Conservation (phyloP, 2,113 vertebrate species). For the Lepidiolamprologus cunningtoni region DNA sequence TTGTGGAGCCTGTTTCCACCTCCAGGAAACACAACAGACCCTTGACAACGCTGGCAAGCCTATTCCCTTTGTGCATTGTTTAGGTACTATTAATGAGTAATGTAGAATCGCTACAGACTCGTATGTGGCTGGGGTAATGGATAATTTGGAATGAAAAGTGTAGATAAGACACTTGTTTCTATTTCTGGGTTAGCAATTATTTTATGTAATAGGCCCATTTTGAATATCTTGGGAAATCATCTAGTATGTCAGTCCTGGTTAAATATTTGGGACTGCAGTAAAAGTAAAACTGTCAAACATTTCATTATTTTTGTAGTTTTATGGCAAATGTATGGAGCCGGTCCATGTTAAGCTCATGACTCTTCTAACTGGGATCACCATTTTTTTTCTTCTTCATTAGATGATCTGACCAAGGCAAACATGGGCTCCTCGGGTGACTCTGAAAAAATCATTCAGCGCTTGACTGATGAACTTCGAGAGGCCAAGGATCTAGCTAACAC, state of each 20-base stretch:
- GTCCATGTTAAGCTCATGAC: background rate
- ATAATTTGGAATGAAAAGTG: conserved; percentile 1
- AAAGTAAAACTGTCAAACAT: background rate
- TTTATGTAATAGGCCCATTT: conserved; percentile 63
- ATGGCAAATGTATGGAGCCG: background rate
- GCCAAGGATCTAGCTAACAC: conserved; percentile 84
- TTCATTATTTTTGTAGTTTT: background rate
- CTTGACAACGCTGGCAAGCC: conserved; percentile 14
- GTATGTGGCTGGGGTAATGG: background rate
- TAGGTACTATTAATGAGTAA: background rate
- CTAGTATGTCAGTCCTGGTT: conserved; percentile 40
- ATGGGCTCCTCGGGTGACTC: conserved; percentile 79
- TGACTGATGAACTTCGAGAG: conserved; percentile 85
- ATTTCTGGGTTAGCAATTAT: conserved; percentile 67
- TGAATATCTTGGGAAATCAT: conserved; percentile 68
- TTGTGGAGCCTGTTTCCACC: conserved; percentile 43
- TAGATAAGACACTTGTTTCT: conserved; percentile 23
- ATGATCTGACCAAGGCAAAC: conserved; percentile 82
- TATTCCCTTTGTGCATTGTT: conserved; percentile 33
- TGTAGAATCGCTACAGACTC: background rate
- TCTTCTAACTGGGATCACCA: background rate
- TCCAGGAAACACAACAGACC: conserved; percentile 41
- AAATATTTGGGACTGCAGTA: conserved; percentile 45
- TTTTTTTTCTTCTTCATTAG: conserved; percentile 54
- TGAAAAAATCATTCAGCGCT: conserved; percentile 85